Evolutionary conservation across 2,888 invertebrate species (phyloP), one percentile per base, ranked within the genome.

Genomic region (Vesta saturnalis): DNA sequence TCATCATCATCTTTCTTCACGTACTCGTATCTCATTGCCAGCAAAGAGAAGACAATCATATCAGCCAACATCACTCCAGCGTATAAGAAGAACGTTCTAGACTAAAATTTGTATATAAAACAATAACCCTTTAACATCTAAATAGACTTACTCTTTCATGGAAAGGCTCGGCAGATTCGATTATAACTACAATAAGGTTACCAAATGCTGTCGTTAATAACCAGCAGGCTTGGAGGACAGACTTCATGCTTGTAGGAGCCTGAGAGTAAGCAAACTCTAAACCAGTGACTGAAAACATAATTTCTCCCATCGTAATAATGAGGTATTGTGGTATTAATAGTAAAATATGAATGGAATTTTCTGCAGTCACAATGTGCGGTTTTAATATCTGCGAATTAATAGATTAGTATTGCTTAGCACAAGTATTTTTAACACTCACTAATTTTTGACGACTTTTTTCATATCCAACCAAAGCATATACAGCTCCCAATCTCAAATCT

Each of bases 281-380:
- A 0, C 98, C 98, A 0, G 98, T 97, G 21, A 99, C 93, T 0
- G 97, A 95, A 83, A 97, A 96, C 91, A 99, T 93, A 47, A 99
- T 93, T 84, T 99, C 99, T 0, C 92, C 98, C 78, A 93, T 89
- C 0, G 98, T 97, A 78, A 99, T 93, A 14, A 97, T 86, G 57
- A 97, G 85, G 81, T 97, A 97, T 82, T 99, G 99, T 0, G 98
- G 98, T 16, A 98, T 80, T 77, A 96, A 89, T 92, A 91, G 94
- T 2, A 94, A 81, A 79, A 97, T 94, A 77, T 94, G 92, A 1
- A 97, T 82, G 0, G 89, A 88, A 81, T 94, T 95, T 0, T 92
- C 88, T 1, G 88, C 84, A 0, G 92, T 91, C 22, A 93, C 85
- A 3, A 80, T 21, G 14, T 18, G 22, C 0, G 49, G 6, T 62